phyloP scores from a whole-genome alignment of 1,140 invertebrate species.

The Sycobia sp. region DNA sequence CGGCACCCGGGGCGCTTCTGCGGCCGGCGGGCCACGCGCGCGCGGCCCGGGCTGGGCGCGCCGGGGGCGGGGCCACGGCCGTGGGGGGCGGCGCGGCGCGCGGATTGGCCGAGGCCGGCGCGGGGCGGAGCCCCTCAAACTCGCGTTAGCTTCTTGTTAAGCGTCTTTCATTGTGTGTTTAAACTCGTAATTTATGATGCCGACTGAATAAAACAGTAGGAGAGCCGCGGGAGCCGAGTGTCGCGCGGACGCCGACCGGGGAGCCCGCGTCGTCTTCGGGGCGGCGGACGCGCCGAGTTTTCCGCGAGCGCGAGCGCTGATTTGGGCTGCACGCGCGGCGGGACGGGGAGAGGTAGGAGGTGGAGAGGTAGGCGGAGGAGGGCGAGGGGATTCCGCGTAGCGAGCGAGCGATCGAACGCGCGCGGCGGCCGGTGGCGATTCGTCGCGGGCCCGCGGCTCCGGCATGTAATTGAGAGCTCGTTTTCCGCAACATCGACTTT shows the following conservation, averaged over 20 bases:
- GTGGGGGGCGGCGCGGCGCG: too few species aligned
- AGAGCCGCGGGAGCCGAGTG: slow-evolving; percentile 43
- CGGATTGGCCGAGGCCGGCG: background rate
- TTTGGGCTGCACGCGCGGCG: too few species aligned
- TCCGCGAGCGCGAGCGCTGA: too few species aligned
- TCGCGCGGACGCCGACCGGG: background rate
- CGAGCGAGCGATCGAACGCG: background rate
- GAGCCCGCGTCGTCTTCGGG: background rate
- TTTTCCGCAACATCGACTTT: slow-evolving; percentile 58
- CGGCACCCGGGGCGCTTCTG: slow-evolving; percentile 37
- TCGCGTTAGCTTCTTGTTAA: slow-evolving; percentile 65
- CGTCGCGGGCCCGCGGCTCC: background rate
- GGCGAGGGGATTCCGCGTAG: too few species aligned
- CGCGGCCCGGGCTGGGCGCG: slow-evolving; percentile 40
- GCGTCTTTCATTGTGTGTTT: slow-evolving; percentile 65
- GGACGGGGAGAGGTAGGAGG: too few species aligned
- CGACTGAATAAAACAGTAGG: slow-evolving; percentile 65
- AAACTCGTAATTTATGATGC: slow-evolving; percentile 64
- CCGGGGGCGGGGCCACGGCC: slow-evolving; percentile 4
- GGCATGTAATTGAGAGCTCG: slow-evolving; percentile 55
- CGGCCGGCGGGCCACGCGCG: slow-evolving; percentile 39
- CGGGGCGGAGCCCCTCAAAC: slow-evolving; percentile 60
- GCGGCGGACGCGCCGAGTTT: too few species aligned
- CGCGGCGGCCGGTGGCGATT: too few species aligned
- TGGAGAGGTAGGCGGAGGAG: too few species aligned